phyloP scores from a whole-genome alignment of 37 sponge, comb jelly and placozoan species.

The Cladorhizidae sp. region DNA sequence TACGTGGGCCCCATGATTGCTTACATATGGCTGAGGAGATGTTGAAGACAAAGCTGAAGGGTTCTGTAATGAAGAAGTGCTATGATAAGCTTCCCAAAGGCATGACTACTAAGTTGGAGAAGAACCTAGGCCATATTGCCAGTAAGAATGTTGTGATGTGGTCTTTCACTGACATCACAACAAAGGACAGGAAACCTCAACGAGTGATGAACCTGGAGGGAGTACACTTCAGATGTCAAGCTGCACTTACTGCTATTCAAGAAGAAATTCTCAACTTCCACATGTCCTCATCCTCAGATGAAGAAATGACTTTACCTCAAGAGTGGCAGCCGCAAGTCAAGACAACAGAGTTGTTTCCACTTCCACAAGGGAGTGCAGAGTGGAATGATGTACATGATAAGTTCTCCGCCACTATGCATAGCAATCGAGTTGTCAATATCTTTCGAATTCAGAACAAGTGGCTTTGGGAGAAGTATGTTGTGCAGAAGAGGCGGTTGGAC shows the following conservation, averaged over 20 bases:
- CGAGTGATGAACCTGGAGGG: constrained; percentile 30
- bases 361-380: constrained; percentile 38
- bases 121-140: constrained; percentile 34
- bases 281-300: not conserved
- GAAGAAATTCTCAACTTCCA: constrained; percentile 43
- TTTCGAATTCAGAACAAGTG: constrained; percentile 81
- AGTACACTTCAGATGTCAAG: not conserved
- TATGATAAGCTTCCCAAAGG: not conserved
- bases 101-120: constrained; percentile 12
- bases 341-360: constrained; percentile 35
- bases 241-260: constrained; percentile 23
- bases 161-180: not conserved
- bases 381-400: constrained; percentile 42
- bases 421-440: constrained; percentile 12
- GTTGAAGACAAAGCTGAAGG: constrained; percentile 22
- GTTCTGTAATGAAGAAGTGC: not conserved
- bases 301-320: constrained; percentile 8
- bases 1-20: constrained; percentile 46
- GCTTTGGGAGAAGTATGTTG: constrained; percentile 72
- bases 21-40: constrained; percentile 20
- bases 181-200: constrained; percentile 6
- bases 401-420: constrained; percentile 59
- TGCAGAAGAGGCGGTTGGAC: constrained; percentile 49
- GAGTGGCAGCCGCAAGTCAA: constrained; percentile 56
- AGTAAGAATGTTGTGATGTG: constrained; percentile 2